Conservation (phyloP, 1,140 invertebrate genomes). For the Linepithema humile region DNA sequence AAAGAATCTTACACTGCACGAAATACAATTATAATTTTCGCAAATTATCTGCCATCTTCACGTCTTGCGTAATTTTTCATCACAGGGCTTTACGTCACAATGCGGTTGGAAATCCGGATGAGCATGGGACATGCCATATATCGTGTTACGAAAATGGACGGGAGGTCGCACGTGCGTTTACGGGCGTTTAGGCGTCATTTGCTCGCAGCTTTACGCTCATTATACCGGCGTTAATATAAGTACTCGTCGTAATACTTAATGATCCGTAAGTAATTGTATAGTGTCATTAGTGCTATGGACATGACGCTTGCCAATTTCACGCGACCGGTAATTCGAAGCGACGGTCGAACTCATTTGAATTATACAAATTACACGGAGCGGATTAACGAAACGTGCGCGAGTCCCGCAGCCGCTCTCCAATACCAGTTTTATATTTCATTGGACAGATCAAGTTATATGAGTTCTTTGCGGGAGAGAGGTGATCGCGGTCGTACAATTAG, state of each 20-base stretch:
- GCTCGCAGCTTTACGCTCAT: conserved; percentile 67
- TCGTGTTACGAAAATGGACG: conserved; percentile 62
- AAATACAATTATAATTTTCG: not conserved
- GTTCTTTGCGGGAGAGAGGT: not conserved
- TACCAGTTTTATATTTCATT: conserved; percentile 36
- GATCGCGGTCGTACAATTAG: not conserved
- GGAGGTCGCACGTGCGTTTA: conserved; percentile 58
- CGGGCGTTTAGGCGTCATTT: conserved; percentile 58
- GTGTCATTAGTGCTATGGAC: conserved; percentile 69
- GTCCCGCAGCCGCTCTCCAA: no score
- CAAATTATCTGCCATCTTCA: not conserved
- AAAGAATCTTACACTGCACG: no score
- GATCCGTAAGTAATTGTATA: conserved; percentile 75
- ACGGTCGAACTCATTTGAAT: conserved; percentile 40
- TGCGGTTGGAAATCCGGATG: conserved; percentile 5
- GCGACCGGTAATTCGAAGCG: conserved; percentile 65
- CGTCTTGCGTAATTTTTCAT: not conserved
- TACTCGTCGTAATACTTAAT: conserved; percentile 61
- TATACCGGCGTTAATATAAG: conserved; percentile 74
- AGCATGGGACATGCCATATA: conserved; percentile 13
- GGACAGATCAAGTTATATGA: not conserved
- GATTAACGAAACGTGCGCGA: conserved; percentile 59
- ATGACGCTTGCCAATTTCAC: conserved; percentile 70
- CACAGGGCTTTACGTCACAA: not conserved
- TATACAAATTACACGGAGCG: conserved; percentile 3